Percentiles rank a stretch among this genome's conserved stretches.
Conservation (phyloP, 2,888 invertebrate species). For the Geotrupes spiniger region DNA sequence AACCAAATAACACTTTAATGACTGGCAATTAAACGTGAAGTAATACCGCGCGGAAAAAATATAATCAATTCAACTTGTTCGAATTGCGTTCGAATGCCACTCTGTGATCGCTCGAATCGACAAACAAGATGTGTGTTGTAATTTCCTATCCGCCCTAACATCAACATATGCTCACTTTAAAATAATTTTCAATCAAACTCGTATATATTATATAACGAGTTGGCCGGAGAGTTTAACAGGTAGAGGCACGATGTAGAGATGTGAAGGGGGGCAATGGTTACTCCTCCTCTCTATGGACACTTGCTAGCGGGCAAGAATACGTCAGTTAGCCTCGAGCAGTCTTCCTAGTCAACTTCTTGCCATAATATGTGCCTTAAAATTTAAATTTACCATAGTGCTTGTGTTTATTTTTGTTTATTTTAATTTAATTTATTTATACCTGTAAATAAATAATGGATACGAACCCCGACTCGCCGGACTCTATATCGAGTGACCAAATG, state of each 20-base stretch:
- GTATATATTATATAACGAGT: slow-evolving; percentile 43
- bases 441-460: slow-evolving; percentile 39
- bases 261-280: slow-evolving; percentile 30
- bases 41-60: neutral
- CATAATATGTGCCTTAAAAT: slow-evolving; percentile 28
- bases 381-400: slow-evolving; percentile 13
- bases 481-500: slow-evolving; percentile 47
- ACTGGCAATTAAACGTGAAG: neutral
- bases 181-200: slow-evolving; percentile 30
- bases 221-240: slow-evolving; percentile 40
- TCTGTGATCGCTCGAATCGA: neutral
- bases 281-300: slow-evolving; percentile 42
- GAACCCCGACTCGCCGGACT: slow-evolving; percentile 50
- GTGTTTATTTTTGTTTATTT: slow-evolving; percentile 9
- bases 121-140: neutral
- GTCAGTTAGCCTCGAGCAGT: slow-evolving; percentile 48
- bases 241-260: slow-evolving; percentile 27
- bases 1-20: neutral
- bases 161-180: slow-evolving; percentile 11
- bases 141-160: slow-evolving; percentile 7
- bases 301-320: slow-evolving; percentile 47
- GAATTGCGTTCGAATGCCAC: slow-evolving; percentile 1
- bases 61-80: slow-evolving; percentile 2
- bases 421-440: slow-evolving; percentile 8
- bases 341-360: slow-evolving; percentile 44